Evolutionary conservation across 2,888 invertebrate species (phyloP), one percentile per base, ranked within the genome.

Genomic region (Drosophila anomalata): DNA sequence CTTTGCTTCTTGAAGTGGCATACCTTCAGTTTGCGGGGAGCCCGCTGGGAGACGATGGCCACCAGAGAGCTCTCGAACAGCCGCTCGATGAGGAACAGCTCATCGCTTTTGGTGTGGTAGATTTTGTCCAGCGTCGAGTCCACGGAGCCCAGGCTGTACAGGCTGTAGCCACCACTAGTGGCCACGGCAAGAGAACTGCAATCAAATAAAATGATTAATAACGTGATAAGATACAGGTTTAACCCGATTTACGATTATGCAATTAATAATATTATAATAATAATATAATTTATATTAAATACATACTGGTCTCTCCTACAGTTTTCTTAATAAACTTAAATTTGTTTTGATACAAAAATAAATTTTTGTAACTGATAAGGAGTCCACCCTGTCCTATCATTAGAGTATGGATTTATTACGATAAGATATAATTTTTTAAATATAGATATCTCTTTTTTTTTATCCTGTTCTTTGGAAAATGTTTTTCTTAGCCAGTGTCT

Each of bases 1-100:
- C 97, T 97, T 79, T 98, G 97, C 92, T 97, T 98, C 92, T 97
- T 98, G 93, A 98, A 99, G 93, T 99, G 99, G 92, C 98, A 98
- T 73, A 99, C 92, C 87, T 90, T 91, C 3, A 91, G 77, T 89
- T 94, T 97, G 91, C 99, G 94, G 77, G 99, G 98, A 68, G 98
- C 96, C 79, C 96, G 94, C 84, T 97, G 94, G 79, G 97, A 97
- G 78, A 99, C 99, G 87, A 99, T 95, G 67, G 99, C 98, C 90
- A 99, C 97, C 87, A 99, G 94, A 86, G 98, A 98, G 92, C 98
- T 98, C 93, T 97, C 97, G 93, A 99, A 99, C 76, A 99, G 94
- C 73, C 99, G 94, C 92, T 99, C 99, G 82, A 99, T 97, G 72
- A 99, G 95, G 91, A 96, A 97, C 69, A 97, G 95, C 91, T 97